Conservation (phyloP, 2,113 vertebrate species). For the Apeltes quadracus region DNA sequence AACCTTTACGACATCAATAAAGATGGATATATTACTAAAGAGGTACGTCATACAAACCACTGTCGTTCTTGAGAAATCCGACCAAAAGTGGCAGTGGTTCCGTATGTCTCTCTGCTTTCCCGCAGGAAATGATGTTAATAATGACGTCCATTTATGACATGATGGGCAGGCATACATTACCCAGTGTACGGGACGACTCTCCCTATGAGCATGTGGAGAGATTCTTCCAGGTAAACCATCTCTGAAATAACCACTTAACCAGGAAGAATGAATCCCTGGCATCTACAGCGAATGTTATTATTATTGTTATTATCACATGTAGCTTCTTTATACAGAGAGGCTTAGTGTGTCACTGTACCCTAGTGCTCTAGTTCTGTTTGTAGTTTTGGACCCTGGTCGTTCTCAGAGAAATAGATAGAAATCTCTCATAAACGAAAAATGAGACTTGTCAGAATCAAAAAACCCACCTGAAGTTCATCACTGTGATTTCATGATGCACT, state of each 20-base stretch:
- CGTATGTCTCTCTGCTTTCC: conserved; percentile 5
- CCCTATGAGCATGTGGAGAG: conserved; percentile 90
- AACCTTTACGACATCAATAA: conserved; percentile 98
- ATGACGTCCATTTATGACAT: conserved; percentile 97
- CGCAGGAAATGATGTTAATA: conserved; percentile 94
- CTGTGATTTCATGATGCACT: not conserved
- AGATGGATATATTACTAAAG: conserved; percentile 92
- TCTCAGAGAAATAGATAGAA: not conserved
- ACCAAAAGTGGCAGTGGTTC: not conserved
- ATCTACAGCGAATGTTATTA: not conserved
- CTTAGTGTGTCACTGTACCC: not conserved
- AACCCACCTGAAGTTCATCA: not conserved
- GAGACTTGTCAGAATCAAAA: not conserved
- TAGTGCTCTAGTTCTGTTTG: too few species aligned
- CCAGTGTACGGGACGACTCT: conserved; percentile 81
- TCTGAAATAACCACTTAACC: conserved; percentile 8
- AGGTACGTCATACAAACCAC: conserved; percentile 76
- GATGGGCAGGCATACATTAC: conserved; percentile 93
- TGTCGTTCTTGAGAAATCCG: not conserved
- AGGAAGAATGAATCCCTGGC: not conserved
- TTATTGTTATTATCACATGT: not conserved
- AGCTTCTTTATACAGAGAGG: not conserved
- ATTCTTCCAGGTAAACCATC: conserved; percentile 89
- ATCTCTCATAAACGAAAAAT: not conserved
- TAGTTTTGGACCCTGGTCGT: not conserved